Percentiles rank a stretch among this genome's conserved stretches.
phyloP scores from a whole-genome alignment of 2,113 vertebrate species.

The Dicaeum eximium region DNA sequence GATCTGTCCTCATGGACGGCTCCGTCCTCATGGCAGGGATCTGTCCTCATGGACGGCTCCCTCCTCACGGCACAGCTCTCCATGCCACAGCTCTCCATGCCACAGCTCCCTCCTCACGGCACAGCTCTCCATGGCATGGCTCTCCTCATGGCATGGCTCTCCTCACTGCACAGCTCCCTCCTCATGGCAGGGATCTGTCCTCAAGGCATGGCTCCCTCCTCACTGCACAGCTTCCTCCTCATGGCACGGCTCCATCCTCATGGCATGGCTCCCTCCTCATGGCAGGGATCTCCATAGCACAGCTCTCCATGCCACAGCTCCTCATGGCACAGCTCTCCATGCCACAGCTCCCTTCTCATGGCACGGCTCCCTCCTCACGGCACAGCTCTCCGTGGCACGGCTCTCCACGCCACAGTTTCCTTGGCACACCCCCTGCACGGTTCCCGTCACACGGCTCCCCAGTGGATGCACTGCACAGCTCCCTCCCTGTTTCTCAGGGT shows the following conservation, averaged over 20 bases:
- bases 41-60: too few species aligned
- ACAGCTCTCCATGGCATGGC: too few species aligned
- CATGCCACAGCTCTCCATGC: too few species aligned
- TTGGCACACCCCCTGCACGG: accelerated
- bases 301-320: too few species aligned
- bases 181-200: accelerated
- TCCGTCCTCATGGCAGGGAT: accelerated
- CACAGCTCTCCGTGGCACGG: background rate
- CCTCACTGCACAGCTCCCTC: too few species aligned
- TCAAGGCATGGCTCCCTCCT: background rate
- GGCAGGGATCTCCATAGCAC: too few species aligned
- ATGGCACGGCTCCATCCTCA: accelerated
- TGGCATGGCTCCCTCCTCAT: background rate
- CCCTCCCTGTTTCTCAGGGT: background rate
- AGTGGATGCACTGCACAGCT: accelerated
- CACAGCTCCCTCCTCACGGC: background rate
- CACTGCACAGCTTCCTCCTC: too few species aligned
- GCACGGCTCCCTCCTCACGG: background rate
- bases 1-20: too few species aligned
- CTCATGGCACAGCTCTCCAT: too few species aligned
- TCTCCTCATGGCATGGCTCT: background rate
- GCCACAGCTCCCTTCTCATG: accelerated
- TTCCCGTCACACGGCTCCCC: background rate
- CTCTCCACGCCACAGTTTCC: background rate
- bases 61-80: accelerated